Evolutionary conservation across 2,797 vertebrate genomes (phyloP).

Genomic region (Phrynocephalus forsythii): DNA sequence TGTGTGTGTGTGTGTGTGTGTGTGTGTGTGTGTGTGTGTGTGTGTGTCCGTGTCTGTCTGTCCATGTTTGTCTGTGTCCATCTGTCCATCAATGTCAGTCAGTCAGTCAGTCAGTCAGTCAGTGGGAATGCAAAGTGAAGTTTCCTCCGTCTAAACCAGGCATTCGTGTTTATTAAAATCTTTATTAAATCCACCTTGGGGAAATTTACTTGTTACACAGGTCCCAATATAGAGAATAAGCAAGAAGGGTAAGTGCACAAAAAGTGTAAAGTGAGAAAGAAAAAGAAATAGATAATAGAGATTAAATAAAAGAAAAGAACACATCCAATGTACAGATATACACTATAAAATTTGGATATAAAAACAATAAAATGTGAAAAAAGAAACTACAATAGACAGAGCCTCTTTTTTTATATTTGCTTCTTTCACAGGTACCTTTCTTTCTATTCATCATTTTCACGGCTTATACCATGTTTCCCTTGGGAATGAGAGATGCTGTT

Average conservation of each 20-base stretch:
- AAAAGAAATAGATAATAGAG: no score
- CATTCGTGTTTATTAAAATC: not conserved
- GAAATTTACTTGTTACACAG: no score
- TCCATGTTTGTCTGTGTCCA: not conserved
- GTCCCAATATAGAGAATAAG: no score
- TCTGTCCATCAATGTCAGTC: no score
- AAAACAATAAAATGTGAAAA: not conserved
- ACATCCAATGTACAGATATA: no score
- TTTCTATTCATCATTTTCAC: constrained; percentile 96
- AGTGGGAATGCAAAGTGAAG: not conserved
- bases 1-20: no score
- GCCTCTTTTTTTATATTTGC: not conserved
- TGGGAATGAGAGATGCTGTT: constrained; percentile 87
- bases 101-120: not conserved
- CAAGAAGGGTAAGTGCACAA: no score
- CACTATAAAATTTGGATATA: not conserved
- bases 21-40: no score
- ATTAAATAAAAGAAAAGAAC: no score
- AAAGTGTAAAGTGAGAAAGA: no score
- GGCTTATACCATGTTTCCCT: constrained; percentile 93
- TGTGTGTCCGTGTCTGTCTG: not conserved
- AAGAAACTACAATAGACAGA: not conserved
- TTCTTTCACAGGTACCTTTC: constrained; percentile 87
- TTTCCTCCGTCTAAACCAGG: not conserved
- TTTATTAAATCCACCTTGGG: not conserved